Percentiles rank a stretch among this genome's conserved stretches.
Conservation (phyloP, 35 echinoderm and acorn worm genomes). For the Heliocidaris erythrogramma region DNA sequence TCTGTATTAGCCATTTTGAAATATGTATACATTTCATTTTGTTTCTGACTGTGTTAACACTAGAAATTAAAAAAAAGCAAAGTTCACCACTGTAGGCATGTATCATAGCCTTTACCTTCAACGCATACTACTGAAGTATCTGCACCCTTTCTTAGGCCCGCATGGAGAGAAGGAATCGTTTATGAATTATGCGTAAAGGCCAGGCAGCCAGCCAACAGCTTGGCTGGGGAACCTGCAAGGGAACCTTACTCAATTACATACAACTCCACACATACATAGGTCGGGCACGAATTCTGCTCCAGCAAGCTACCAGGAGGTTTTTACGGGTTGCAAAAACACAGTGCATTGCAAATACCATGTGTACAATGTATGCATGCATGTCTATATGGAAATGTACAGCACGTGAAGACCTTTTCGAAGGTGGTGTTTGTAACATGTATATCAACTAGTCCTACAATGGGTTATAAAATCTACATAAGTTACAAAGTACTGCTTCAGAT, state of each 20-base stretch:
- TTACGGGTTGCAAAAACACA: not conserved
- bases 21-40: not conserved
- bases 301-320: not conserved
- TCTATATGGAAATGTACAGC: not conserved
- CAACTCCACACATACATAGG: not conserved
- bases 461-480: not conserved
- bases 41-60: not conserved
- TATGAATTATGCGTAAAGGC: slow-evolving; percentile 46
- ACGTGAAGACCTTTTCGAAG: not conserved
- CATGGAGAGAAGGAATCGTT: slow-evolving; percentile 1
- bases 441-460: not conserved
- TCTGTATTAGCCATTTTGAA: not conserved
- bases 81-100: not conserved
- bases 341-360: not conserved
- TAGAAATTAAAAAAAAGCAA: not conserved
- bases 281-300: not conserved
- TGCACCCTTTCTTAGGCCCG: slow-evolving; percentile 11
- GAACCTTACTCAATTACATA: slow-evolving; percentile 30
- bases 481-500: not conserved
- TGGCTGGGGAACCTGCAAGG: slow-evolving; percentile 15
- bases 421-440: not conserved
- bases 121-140: not conserved
- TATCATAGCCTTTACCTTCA: not conserved
- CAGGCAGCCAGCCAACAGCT: slow-evolving; percentile 13
- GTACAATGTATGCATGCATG: not conserved